Base-by-base conservation (phyloP, 2,113 vertebrate species). In the Steatornis caripensis region DNA sequence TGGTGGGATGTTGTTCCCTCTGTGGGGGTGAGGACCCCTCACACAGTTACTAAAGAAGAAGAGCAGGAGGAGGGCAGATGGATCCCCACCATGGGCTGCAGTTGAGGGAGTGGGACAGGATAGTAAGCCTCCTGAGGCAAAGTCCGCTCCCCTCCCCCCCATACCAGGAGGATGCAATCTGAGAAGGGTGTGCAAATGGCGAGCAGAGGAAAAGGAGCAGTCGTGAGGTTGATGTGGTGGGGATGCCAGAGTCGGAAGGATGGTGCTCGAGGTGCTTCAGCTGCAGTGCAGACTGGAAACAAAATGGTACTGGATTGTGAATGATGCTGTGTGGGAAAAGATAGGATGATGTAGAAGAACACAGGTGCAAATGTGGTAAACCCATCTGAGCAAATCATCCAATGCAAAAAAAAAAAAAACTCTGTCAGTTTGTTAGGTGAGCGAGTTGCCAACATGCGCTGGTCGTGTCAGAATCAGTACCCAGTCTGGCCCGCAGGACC, bases 41-140 rank as follows among this genome's bases (percentile, higher is more conserved):
- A 0, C 3, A 19, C 26, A 32, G 55, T 46, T 76, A n/a, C 9
- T 62, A 12, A 76, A 48, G 36, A 37, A 45, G 15, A 61, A 48
- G 16, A 72, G 29, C 29, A 43, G 15, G 20, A 43, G 12, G 20
- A 60, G 9, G 9, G 23, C 37, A 49, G 43, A 43, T 24, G 32
- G 49, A 29, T 71, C 8, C 32, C 49, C 16, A 5, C 6, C 10
- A 9, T 22, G 8, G 15, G 5, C 9, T 2, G 0, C 1, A 4
- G 6, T 26, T 57, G 36, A 76, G 41, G 30, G 18, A 36, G 36
- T 0, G 0, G 45, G 34, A 22, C 24, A 60, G 34, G 14, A 9
- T 11, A 16, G 34, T 32, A 29, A 49, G n/a, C n/a, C n/a, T n/a
- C n/a, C n/a, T n/a, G n/a, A n/a, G n/a, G n/a, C n/a, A n/a, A n/a